phyloP scores from a whole-genome alignment of 2,888 invertebrate genomes.

The Brachyptera putata region DNA sequence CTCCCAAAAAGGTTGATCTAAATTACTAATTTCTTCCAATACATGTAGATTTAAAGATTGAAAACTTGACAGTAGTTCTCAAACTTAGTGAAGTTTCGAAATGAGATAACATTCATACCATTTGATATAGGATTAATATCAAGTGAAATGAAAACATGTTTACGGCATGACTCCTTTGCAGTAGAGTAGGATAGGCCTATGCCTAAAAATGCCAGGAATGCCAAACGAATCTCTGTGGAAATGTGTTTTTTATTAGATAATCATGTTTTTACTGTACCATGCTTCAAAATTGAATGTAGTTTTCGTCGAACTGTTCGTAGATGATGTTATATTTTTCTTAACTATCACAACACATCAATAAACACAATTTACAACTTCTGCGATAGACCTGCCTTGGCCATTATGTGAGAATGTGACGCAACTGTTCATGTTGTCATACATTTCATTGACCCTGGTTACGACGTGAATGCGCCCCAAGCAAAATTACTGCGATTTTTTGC shows the following conservation, averaged over 20 bases:
- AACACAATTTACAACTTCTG: constrained; percentile 23
- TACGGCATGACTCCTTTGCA: constrained; percentile 13
- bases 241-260: not conserved
- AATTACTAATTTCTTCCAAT: constrained; percentile 3
- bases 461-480: constrained; percentile 28
- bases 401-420: constrained; percentile 30
- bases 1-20: constrained; percentile 1
- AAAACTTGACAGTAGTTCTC: no score
- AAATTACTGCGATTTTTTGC: constrained; percentile 20
- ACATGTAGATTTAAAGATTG: no score
- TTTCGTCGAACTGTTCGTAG: not conserved
- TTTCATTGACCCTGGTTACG: constrained; percentile 29
- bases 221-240: not conserved
- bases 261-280: constrained; percentile 9
- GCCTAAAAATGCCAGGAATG: constrained; percentile 11
- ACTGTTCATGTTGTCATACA: constrained; percentile 29
- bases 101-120: no score
- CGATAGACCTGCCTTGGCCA: no score
- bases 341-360: constrained; percentile 23
- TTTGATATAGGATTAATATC: no score
- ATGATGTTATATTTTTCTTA: constrained; percentile 13
- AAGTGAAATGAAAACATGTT: constrained; percentile 20
- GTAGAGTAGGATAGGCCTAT: no score
- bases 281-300: not conserved
- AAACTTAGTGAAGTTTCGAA: no score